Base-by-base conservation (phyloP, 2,113 vertebrate genomes). In the Mustela lutreola region DNA sequence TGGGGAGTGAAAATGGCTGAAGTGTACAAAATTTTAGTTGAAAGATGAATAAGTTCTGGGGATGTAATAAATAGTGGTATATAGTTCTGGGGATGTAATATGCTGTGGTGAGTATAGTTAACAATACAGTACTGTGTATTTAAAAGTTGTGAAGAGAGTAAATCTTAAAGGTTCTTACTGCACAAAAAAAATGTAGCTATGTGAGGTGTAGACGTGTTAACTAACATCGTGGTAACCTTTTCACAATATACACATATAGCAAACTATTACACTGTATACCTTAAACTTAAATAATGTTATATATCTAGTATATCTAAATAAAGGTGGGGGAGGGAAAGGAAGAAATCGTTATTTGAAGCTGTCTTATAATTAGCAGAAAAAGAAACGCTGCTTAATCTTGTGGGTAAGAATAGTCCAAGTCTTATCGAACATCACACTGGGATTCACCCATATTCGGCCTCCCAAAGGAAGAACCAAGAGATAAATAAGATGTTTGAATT, bases 401-500 rank as follows among this genome's bases (percentile, higher is more conserved):
- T 65, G 15, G 26, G 8, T 82, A 26, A 96, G 33, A 82, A 50
- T 2, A 45, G 16, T 22, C 62, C 56, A 48, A 75, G 39, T 90
- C n/a, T 97, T 93, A 88, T 53, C 36, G 80, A 92, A 7, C 26
- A 26, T 56, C 89, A 75, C 28, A 62, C 33, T 93, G 93, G 19
- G 7, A 78, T 53, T 95, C 78, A 75, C 42, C 62, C 21, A 88
- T 8, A 53, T 93, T 95, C 96, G 45, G 18, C 48, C 56, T 95
- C 63, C 36, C 12, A 65, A 22, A 36, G 92, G 56, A 95, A 95
- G 71, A 98, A 76, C 19, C 53, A 92, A 92, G 83, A 96, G 75
- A 85, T 96, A 97, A 98, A 94, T 90, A 93, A 78, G 28, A 91
- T 89, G 36, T 8, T 88, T 97, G 70, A 76, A 2, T 39, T 88